Base-by-base conservation (phyloP, 2,888 invertebrate species). In the Hirtodrosophila trivittata region DNA sequence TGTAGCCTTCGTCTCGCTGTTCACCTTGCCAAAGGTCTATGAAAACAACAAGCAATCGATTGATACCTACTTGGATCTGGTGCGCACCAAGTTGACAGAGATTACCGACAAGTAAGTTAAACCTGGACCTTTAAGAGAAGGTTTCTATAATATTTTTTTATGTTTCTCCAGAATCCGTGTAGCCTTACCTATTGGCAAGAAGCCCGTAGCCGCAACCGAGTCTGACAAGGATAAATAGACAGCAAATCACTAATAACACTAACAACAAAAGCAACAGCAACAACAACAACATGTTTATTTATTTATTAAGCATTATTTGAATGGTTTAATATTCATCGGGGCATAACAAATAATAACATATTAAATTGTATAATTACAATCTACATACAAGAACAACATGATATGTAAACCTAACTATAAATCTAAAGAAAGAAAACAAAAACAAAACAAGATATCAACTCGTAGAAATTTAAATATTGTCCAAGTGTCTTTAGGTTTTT, bases 21-120 rank as follows among this genome's bases (percentile, higher is more conserved):
- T 98, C 93, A 95, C 98, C 82, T 93, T 98, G 92, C 98, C 98
- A 70, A 98, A 98, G 93, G 95, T 98, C 67, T 97, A 97, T 91
- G 97, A 97, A 92, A 95, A 95, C 92, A 97, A 97, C 93, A 97
- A 97, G 92, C 93, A 95, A 91, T 96, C 97, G 91, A 96, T 97
- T 89, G 97, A 97, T 92, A 95, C 96, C 91, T 96, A 97, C 91
- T 92, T 97, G 83, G 96, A 96, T 91, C 92, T 97, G 89, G 96
- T 96, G 88, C 94, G 95, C 92, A 94, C 93, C 91, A 97, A 97
- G 93, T 93, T 97, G 91, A 94, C 95, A 91, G 97, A 97, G 91
- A 94, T 97, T 90, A 94, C 96, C 88, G 94, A 95, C 90, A 97
- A 97, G 97, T 97, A 91, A 93, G 96, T 84, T 4, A 0, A 0